Evolutionary conservation across 2,113 vertebrate species (phyloP).

Genomic region (Indicator maculatus): DNA sequence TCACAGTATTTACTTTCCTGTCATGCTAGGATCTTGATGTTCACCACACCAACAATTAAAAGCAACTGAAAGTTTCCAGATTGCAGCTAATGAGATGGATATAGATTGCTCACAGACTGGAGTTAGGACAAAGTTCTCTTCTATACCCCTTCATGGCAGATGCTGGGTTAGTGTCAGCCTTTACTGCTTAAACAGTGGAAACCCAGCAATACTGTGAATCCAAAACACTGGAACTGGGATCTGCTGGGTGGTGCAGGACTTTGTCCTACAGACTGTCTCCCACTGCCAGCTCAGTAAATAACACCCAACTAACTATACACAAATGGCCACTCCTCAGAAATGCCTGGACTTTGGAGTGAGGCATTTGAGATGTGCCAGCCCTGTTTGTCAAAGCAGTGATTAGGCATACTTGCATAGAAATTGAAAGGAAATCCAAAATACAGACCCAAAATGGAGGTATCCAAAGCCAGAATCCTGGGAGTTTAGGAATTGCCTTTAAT

Average conservation of each 20-base stretch:
- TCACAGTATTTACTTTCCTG: not conserved
- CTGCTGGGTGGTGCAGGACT: not conserved
- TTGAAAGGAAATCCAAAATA: not conserved
- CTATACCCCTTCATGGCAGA: not conserved
- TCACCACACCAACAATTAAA: not conserved
- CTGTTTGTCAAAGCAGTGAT: not conserved
- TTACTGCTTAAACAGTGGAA: not conserved
- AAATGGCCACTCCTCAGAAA: not conserved
- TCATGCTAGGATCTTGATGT: not conserved
- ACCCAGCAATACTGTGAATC: not conserved
- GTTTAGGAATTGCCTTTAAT: not conserved
- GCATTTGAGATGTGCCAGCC: not conserved
- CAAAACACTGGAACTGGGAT: not conserved
- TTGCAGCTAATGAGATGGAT: not conserved
- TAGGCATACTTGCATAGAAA: not conserved
- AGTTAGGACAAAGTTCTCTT: not conserved
- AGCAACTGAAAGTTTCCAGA: not conserved
- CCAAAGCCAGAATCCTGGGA: not conserved
- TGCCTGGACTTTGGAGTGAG: not conserved
- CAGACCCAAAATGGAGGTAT: not conserved
- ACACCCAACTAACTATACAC: not conserved
- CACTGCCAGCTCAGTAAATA: not conserved
- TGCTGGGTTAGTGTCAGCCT: not conserved
- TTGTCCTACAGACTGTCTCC: not conserved
- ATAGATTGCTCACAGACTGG: not conserved